phyloP scores from a whole-genome alignment of 2,797 vertebrate genomes.

The Peromyscus nudipes region DNA sequence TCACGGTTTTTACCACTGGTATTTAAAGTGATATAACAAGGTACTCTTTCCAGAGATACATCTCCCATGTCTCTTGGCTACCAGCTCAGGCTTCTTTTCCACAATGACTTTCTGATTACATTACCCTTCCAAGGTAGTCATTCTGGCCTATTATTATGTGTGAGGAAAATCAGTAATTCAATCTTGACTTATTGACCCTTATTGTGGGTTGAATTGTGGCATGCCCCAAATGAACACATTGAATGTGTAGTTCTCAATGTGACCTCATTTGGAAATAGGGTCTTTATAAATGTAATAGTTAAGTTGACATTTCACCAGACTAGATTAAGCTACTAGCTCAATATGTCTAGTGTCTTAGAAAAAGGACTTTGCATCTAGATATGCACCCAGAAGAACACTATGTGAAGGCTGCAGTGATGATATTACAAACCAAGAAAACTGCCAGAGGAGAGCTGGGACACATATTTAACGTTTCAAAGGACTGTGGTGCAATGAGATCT shows the following conservation, averaged over 20 bases:
- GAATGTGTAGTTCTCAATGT: background rate
- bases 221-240: background rate
- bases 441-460: background rate
- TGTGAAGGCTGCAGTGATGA: background rate
- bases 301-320: background rate
- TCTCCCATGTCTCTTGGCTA: background rate
- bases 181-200: background rate
- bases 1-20: background rate
- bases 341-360: background rate
- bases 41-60: background rate
- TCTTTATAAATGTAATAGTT: background rate
- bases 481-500: background rate
- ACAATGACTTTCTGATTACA: background rate
- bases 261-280: slow-evolving; percentile 3
- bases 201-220: background rate
- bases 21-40: background rate
- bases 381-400: background rate
- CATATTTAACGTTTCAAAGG: background rate
- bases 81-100: background rate
- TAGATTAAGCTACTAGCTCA: background rate
- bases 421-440: background rate
- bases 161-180: background rate
- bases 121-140: background rate
- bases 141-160: background rate
- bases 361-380: slow-evolving; percentile 4